Evolutionary conservation across 2,888 invertebrate species (phyloP).

Genomic region (Lypha dubia): DNA sequence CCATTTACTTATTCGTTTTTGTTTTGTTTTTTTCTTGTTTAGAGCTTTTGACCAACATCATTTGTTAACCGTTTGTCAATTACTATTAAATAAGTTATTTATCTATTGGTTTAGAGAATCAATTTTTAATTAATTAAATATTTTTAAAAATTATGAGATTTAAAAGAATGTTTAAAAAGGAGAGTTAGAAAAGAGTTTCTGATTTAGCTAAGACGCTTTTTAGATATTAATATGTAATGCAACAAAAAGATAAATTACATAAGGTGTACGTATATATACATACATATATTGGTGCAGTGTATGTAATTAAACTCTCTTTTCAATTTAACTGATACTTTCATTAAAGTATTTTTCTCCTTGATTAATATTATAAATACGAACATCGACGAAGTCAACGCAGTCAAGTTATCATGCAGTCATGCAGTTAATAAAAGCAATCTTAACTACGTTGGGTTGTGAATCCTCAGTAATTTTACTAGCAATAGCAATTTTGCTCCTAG

Average conservation of each 20-base stretch:
- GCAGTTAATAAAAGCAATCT: no score
- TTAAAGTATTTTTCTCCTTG: no score
- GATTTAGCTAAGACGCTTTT: neutral
- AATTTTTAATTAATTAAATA: neutral
- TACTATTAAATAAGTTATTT: slow-evolving; percentile 17
- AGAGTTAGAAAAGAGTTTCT: neutral
- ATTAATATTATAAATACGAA: no score
- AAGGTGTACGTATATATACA: no score
- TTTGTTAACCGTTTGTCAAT: slow-evolving; percentile 50
- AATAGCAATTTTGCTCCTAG: neutral
- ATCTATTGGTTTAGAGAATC: neutral
- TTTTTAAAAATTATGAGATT: neutral
- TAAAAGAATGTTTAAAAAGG: neutral
- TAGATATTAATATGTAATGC: neutral
- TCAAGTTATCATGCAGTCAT: no score
- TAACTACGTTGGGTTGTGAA: no score
- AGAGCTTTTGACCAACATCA: slow-evolving; percentile 8
- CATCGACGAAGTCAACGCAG: no score
- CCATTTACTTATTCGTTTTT: neutral
- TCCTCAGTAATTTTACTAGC: no score
- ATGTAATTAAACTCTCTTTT: no score
- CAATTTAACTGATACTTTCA: no score
- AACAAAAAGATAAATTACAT: neutral
- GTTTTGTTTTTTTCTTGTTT: neutral
- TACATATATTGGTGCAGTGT: no score